These are phyloP conservation scores for Melanotaenia maccullochi DNA, from an alignment of 2,797 vertebrate genomes.

Conservation along the genomic window DNA sequence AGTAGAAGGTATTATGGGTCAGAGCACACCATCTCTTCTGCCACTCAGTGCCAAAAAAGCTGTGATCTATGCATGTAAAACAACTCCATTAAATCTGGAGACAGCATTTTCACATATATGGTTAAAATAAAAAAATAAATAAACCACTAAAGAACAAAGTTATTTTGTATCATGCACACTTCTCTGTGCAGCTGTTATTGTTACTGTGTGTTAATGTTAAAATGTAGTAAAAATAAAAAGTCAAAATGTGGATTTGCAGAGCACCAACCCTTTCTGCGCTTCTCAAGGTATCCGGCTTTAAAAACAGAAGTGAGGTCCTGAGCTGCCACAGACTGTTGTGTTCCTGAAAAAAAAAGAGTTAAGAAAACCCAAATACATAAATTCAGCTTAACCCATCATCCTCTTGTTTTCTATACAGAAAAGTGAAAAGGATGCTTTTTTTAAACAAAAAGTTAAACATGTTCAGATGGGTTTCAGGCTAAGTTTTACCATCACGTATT, in stretches of 20 bases:
- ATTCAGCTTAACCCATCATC: neutral
- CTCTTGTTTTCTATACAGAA: neutral
- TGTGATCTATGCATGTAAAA: conserved; percentile 87
- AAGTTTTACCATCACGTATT: neutral
- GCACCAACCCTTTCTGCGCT: conserved; percentile 93
- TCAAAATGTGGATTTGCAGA: neutral
- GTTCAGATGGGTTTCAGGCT: conserved; percentile 4
- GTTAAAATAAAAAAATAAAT: neutral
- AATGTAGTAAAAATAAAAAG: neutral
- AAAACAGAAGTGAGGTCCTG: conserved; percentile 90
- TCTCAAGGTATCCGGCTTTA: conserved; percentile 94
- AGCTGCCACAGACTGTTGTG: conserved; percentile 88
- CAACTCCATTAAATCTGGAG: neutral
- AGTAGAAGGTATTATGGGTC: conserved; percentile 91
- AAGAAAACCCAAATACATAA: conserved; percentile 3
- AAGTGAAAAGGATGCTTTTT: neutral
- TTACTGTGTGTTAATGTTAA: neutral
- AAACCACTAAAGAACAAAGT: neutral
- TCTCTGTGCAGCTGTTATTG: neutral
- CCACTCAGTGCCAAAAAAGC: conserved; percentile 97
- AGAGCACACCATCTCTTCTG: conserved; percentile 97
- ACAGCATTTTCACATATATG: neutral
- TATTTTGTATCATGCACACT: neutral
- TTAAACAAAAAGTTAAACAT: neutral
- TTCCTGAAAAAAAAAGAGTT: conserved; percentile 69